Evolutionary conservation across 2,888 invertebrate species (phyloP).

Genomic region (Diaperis boleti): DNA sequence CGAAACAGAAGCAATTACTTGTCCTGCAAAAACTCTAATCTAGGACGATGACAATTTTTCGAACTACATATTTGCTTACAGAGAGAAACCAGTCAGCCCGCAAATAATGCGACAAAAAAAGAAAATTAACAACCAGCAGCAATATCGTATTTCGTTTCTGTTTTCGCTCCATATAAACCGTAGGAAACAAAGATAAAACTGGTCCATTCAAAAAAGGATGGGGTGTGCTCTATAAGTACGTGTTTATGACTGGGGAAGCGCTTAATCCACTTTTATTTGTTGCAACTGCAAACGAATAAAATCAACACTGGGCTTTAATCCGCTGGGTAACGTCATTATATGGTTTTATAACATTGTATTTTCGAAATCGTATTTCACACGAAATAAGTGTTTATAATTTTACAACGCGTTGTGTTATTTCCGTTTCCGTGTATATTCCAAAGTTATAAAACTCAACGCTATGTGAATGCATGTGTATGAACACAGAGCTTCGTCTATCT

Average conservation of each 20-base stretch:
- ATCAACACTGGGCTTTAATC: slow-evolving; percentile 47
- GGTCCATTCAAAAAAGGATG: slow-evolving; percentile 27
- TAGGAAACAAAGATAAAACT: slow-evolving; percentile 10
- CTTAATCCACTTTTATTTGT: slow-evolving; percentile 52
- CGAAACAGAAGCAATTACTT: too few relatives aligned
- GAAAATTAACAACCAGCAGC: too few relatives aligned
- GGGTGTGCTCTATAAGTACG: slow-evolving; percentile 37
- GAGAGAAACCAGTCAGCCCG: too few relatives aligned
- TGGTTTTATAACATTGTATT: slow-evolving; percentile 27
- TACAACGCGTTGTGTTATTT: not conserved
- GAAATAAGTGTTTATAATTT: slow-evolving; percentile 11
- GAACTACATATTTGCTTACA: too few relatives aligned
- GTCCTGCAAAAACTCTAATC: too few relatives aligned
- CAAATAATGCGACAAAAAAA: too few relatives aligned
- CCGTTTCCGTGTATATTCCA: too few relatives aligned
- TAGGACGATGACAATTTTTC: too few relatives aligned
- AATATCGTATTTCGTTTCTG: not conserved
- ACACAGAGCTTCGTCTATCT: too few relatives aligned
- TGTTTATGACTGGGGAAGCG: slow-evolving; percentile 43
- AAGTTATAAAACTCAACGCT: not conserved
- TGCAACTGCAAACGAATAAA: slow-evolving; percentile 47
- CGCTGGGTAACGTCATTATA: slow-evolving; percentile 43
- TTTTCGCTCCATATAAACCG: not conserved
- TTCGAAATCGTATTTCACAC: slow-evolving; percentile 19
- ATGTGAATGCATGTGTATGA: not conserved